These are phyloP conservation scores for Stercorarius parasiticus DNA, from an alignment of 2,113 vertebrate genomes.

Conservation along the genomic window DNA sequence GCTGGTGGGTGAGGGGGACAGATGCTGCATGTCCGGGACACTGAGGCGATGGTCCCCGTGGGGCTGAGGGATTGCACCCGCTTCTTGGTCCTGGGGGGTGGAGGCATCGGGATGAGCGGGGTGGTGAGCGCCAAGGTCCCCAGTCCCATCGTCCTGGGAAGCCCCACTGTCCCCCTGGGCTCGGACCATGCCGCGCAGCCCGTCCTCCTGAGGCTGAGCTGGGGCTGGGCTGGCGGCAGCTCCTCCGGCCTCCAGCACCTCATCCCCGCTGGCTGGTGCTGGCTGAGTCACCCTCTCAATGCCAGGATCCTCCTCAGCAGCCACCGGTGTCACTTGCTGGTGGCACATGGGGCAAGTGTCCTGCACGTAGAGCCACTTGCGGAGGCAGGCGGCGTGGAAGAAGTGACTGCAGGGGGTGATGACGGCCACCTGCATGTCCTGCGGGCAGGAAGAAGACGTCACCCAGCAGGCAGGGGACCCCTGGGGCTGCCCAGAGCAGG, in stretches of 20 bases:
- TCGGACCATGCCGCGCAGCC: accelerated
- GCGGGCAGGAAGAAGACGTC: background rate
- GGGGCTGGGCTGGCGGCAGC: accelerated
- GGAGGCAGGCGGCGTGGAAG: conserved; percentile 84
- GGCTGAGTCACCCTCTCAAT: background rate
- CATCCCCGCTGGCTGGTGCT: background rate
- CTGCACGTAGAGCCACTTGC: conserved; percentile 87
- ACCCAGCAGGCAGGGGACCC: background rate
- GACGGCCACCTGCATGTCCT: conserved; percentile 85
- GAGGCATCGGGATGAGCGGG: accelerated
- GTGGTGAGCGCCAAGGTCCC: accelerated
- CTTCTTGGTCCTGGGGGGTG: accelerated
- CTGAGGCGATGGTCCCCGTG: accelerated
- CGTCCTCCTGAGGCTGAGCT: background rate
- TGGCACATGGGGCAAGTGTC: conserved; percentile 89
- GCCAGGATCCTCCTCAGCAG: background rate
- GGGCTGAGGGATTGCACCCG: accelerated
- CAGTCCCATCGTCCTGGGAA: background rate
- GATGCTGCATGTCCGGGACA: background rate
- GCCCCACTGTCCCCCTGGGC: background rate
- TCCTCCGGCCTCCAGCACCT: background rate
- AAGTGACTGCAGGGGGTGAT: conserved; percentile 83
- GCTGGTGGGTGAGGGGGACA: accelerated
- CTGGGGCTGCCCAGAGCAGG: background rate
- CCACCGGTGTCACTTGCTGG: conserved; percentile 58